These are phyloP conservation scores for Eristalinus sepulchralis DNA, from an alignment of 2,888 invertebrate genomes.

Conservation along the genomic window DNA sequence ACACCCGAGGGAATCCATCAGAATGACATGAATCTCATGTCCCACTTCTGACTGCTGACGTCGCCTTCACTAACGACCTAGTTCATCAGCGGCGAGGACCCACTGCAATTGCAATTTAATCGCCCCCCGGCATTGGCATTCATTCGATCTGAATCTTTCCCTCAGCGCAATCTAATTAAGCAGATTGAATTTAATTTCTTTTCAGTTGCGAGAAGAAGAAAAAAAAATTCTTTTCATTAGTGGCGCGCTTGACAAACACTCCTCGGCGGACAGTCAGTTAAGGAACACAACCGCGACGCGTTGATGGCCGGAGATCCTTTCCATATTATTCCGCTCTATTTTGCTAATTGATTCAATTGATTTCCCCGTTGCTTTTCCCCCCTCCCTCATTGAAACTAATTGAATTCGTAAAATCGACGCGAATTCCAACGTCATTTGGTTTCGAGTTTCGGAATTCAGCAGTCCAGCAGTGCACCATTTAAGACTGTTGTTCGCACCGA, in stretches of 20 bases:
- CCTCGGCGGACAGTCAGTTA: not conserved
- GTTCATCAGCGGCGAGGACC: not conserved
- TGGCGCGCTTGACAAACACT: not conserved
- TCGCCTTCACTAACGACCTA: not conserved
- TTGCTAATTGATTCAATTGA: constrained; percentile 65
- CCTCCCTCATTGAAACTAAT: not conserved
- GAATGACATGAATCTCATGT: too few relatives aligned
- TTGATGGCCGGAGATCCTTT: not conserved
- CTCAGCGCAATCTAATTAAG: constrained; percentile 33
- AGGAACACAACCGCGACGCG: not conserved
- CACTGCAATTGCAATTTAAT: constrained; percentile 28
- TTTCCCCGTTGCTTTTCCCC: not conserved
- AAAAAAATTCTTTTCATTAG: constrained; percentile 27
- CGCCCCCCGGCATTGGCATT: constrained; percentile 23
- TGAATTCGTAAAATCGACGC: not conserved
- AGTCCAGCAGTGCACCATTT: not conserved
- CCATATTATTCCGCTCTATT: constrained; percentile 14
- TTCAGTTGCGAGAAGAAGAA: constrained; percentile 10
- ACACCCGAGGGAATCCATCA: too few relatives aligned
- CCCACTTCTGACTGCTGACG: not conserved
- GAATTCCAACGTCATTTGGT: not conserved
- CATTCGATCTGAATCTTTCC: not conserved
- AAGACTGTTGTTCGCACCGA: not conserved
- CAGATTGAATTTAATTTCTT: constrained; percentile 48
- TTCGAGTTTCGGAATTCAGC: not conserved